Conservation (phyloP, 37 sponge, comb jelly and placozoan genomes). For the Dysidea cf. avara region DNA sequence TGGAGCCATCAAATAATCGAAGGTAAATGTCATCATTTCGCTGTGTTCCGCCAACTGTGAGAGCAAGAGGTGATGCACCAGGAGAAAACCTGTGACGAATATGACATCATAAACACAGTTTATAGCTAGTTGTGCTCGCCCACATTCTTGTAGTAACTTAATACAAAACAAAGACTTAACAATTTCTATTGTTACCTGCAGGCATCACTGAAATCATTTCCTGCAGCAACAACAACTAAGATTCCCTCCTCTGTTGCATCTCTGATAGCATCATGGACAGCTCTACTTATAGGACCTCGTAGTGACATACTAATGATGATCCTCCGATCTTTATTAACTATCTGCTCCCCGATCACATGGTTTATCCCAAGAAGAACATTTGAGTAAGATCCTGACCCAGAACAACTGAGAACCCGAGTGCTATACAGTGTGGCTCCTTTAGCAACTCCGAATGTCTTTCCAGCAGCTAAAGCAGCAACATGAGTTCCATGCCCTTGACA, state of each 20-base stretch:
- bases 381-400: conserved; percentile 55
- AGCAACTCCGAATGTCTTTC: conserved; percentile 67
- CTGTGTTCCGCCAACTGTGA: conserved; percentile 61
- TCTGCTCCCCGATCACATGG: conserved; percentile 1
- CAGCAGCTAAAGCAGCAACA: conserved; percentile 66
- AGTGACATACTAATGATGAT: conserved; percentile 61
- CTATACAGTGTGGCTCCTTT: conserved; percentile 54
- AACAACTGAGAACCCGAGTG: conserved; percentile 51
- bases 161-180: too few relatives aligned
- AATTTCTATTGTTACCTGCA: conserved; percentile 2
- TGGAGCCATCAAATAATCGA: conserved; percentile 25
- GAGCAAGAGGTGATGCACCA: conserved; percentile 24
- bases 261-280: conserved; percentile 46
- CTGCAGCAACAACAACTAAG: conserved; percentile 57
- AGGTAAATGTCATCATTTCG: conserved; percentile 48
- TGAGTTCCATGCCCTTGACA: conserved; percentile 85
- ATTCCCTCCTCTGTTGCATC: conserved; percentile 17
- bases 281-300: conserved; percentile 33
- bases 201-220: conserved; percentile 44
- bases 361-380: conserved; percentile 50
- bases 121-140: too few relatives aligned
- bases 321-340: not conserved
- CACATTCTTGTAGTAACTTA: too few relatives aligned
- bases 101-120: too few relatives aligned
- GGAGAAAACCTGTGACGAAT: conserved; percentile 10